These are phyloP conservation scores for Pemphigus obesinymphae DNA, from an alignment of 1,140 invertebrate genomes.

Conservation along the genomic window DNA sequence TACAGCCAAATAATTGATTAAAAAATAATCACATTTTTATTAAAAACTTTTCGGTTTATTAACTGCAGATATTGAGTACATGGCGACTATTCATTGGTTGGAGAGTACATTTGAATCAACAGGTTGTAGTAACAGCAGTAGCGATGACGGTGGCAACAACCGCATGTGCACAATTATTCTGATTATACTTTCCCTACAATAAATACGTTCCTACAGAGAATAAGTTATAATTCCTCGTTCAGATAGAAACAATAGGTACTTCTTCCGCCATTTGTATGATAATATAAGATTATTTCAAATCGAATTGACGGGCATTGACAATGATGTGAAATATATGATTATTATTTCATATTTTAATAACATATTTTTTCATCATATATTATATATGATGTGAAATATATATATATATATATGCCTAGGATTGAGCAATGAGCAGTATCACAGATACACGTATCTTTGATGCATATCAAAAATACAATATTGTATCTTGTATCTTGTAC, in stretches of 20 bases:
- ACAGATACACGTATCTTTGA: no score
- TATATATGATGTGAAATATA: no score
- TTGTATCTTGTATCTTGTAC: no score
- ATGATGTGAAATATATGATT: not conserved
- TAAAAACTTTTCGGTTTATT: not conserved
- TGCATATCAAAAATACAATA: no score
- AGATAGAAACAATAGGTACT: not conserved
- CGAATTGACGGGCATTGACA: not conserved
- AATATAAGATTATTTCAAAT: not conserved
- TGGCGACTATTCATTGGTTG: not conserved
- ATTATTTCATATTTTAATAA: no score
- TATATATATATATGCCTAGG: no score
- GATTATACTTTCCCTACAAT: not conserved
- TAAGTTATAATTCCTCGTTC: no score
- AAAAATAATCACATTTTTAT: no score
- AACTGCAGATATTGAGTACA: no score
- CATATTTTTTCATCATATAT: no score
- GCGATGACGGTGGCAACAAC: not conserved
- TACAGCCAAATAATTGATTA: no score
- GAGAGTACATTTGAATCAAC: constrained; percentile 12
- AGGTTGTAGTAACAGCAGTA: not conserved
- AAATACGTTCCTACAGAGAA: not conserved
- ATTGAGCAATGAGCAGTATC: no score
- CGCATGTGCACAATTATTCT: not conserved
- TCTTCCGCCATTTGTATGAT: not conserved